Evolutionary conservation across 2,113 vertebrate species (phyloP).

Genomic region (Ciconia boyciana): DNA sequence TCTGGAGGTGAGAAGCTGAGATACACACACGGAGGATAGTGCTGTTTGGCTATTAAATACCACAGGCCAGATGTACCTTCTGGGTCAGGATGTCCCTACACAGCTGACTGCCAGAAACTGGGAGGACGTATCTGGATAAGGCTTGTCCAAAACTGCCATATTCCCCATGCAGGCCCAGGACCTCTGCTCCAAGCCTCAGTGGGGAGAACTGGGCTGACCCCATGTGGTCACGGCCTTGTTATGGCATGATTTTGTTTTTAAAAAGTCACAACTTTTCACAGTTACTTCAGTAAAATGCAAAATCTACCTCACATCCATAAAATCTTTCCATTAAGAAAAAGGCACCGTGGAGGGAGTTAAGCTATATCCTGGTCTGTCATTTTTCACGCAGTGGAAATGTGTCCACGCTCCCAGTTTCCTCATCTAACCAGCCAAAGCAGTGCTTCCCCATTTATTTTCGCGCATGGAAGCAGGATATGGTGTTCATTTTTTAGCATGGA

Average conservation of each 20-base stretch:
- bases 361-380: background rate
- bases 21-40: accelerated
- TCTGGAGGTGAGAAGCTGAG: background rate
- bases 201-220: constrained; percentile 44
- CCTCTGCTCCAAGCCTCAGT: background rate
- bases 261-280: background rate
- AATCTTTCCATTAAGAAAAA: background rate
- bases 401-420: accelerated
- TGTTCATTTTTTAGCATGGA: background rate
- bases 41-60: background rate
- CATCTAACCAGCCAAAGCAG: background rate
- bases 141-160: background rate
- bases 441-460: accelerated
- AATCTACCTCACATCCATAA: background rate
- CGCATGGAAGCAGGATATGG: accelerated
- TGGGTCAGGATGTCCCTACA: background rate
- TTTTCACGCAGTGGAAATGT: accelerated
- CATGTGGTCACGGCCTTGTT: background rate
- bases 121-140: background rate
- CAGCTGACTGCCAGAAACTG: accelerated
- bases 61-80: background rate
- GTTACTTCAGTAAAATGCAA: background rate
- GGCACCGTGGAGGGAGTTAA: accelerated
- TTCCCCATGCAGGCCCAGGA: accelerated
- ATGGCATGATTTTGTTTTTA: accelerated